Evolutionary conservation across 2,888 invertebrate species (phyloP).

Genomic region (Andrena camellia): DNA sequence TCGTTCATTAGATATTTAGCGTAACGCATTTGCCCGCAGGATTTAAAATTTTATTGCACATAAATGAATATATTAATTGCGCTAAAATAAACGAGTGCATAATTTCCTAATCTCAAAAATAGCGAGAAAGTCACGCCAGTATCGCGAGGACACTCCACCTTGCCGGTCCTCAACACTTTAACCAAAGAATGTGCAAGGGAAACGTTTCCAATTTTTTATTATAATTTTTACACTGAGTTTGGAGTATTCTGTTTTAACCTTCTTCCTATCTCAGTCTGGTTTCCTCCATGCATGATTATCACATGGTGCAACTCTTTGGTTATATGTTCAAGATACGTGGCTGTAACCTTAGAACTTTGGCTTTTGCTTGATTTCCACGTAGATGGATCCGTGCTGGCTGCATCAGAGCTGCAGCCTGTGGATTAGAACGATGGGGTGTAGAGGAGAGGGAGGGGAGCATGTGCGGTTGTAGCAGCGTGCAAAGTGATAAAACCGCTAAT

Average conservation of each 20-base stretch:
- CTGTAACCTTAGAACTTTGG: not conserved
- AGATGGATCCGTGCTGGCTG: conserved; percentile 27
- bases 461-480: conserved; percentile 26
- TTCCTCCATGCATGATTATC: not conserved
- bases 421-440: not conserved
- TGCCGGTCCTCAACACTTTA: too few species aligned
- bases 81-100: not conserved
- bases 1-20: not conserved
- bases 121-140: too few species aligned
- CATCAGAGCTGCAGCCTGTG: not conserved
- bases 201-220: too few species aligned
- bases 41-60: not conserved
- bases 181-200: too few species aligned
- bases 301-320: not conserved
- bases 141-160: too few species aligned
- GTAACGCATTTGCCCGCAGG: not conserved
- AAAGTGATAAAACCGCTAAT: conserved; percentile 49
- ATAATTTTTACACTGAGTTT: too few species aligned
- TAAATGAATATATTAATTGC: not conserved
- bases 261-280: not conserved
- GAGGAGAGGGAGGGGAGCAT: not conserved
- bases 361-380: conserved; percentile 14
- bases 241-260: not conserved
- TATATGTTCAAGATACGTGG: not conserved
- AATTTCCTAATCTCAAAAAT: too few species aligned